These are phyloP conservation scores for Hirtodrosophila cameraria DNA, from an alignment of 2,888 invertebrate genomes.

Conservation along the genomic window DNA sequence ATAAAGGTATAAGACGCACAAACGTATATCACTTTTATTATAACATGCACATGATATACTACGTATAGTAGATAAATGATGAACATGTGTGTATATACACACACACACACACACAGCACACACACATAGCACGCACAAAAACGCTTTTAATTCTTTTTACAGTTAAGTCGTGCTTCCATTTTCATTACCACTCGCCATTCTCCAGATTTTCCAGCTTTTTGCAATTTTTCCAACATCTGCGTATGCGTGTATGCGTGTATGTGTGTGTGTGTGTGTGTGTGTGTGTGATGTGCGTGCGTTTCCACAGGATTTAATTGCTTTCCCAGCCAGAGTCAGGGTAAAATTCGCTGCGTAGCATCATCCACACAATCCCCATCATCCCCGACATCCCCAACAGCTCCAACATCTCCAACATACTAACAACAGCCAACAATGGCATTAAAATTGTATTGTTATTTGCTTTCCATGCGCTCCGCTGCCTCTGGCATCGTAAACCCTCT, in stretches of 20 bases:
- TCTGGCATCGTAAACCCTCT: neutral
- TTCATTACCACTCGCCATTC: conserved; percentile 30
- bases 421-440: conserved; percentile 54
- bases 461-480: conserved; percentile 32
- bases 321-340: conserved; percentile 22
- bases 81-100: conserved; percentile 20
- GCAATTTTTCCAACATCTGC: conserved; percentile 13
- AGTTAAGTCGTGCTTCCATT: conserved; percentile 27
- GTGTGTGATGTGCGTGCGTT: conserved; percentile 38
- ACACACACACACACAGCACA: conserved; percentile 6
- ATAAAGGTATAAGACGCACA: neutral
- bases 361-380: conserved; percentile 10
- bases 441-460: conserved; percentile 71
- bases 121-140: conserved; percentile 1
- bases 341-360: conserved; percentile 13
- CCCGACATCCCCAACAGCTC: conserved; percentile 2
- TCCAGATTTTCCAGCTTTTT: conserved; percentile 4
- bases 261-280: conserved; percentile 8
- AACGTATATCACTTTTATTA: conserved; percentile 10
- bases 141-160: conserved; percentile 29
- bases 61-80: conserved; percentile 11
- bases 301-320: conserved; percentile 68
- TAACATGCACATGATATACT: conserved; percentile 4
- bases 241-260: conserved; percentile 19
- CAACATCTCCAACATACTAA: conserved; percentile 11